Base-by-base conservation (phyloP, 2,113 vertebrate species). In the Takifugu bimaculatus region DNA sequence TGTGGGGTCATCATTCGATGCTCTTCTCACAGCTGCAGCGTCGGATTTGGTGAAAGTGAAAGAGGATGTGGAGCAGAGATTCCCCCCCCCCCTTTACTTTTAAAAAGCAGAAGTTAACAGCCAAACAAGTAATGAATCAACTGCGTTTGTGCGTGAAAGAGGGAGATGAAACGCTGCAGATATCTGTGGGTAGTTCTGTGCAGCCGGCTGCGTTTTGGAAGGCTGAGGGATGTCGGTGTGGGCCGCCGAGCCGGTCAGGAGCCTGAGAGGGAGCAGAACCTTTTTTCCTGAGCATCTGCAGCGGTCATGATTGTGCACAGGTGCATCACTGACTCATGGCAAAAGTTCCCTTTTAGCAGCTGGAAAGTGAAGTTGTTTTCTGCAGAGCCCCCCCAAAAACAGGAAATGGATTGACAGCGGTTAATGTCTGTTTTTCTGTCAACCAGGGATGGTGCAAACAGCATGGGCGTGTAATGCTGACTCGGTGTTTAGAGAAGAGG, bases 81-180 rank as follows among this genome's bases (percentile, higher is more conserved):
- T 4, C 2, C 3, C 15, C 25, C 25, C 48, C 25, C 48, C 28
- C 25, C 73, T 69, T 75, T 71, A 60, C 64, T 47, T 73, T 57
- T 60, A 42, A 67, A 65, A 81, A 82, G 73, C 71, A 79, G 82
- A 88, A 87, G 74, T 57, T 26, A 42, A 73, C 65, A 74, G 78
- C 61, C 59, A 70, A 77, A 79, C 35, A 84, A 72, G 52, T 63
- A 65, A 54, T 10, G 28, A 74, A 70, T 69, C 44, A 45, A 52
- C 54, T 26, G 50, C 26, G 20, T 51, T 26, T 26, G 20, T 51
- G 26, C 20, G 48, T 47, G 44, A 4, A 15, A 13, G 44, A 13
- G 44, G 13, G 45, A 47, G 14, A 47, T 13, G 14, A 4, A 47
- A 14, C 5, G 45, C 13, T 13, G 13, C 13, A 64, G 53, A 60